These are phyloP conservation scores for Leptinotarsa haldemani DNA, from an alignment of 2,888 invertebrate genomes.

Conservation along the genomic window DNA sequence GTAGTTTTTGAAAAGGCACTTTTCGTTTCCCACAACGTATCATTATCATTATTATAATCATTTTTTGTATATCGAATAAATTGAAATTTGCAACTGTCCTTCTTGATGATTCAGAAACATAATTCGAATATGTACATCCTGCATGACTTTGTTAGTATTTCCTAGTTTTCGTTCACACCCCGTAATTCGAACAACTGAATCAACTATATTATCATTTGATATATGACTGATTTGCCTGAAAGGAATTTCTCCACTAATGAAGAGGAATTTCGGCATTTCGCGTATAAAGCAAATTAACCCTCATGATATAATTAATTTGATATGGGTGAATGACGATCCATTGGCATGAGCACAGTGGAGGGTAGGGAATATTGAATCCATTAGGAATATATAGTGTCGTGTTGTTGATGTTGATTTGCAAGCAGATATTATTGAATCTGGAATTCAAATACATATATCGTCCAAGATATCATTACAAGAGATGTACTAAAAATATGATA, in stretches of 20 bases:
- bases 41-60: too few species aligned
- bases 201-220: slow-evolving; percentile 34
- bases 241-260: slow-evolving; percentile 37
- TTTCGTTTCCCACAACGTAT: too few species aligned
- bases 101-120: not conserved
- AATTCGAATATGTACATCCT: not conserved
- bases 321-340: slow-evolving; percentile 14
- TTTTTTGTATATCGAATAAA: too few species aligned
- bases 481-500: too few species aligned
- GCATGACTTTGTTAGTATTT: too few species aligned
- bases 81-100: too few species aligned
- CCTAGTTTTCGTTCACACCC: not conserved
- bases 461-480: too few species aligned
- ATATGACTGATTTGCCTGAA: slow-evolving; percentile 32
- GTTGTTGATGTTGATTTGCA: not conserved
- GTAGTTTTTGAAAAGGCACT: too few species aligned
- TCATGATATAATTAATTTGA: slow-evolving; percentile 35
- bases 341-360: slow-evolving; percentile 8
- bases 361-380: not conserved
- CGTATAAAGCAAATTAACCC: slow-evolving; percentile 40
- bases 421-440: not conserved
- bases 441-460: not conserved
- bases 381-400: not conserved
- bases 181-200: slow-evolving; percentile 29
- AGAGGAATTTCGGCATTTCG: slow-evolving; percentile 38